phyloP scores from a whole-genome alignment of 2,888 invertebrate species.

The Habrosyne pyritoides region DNA sequence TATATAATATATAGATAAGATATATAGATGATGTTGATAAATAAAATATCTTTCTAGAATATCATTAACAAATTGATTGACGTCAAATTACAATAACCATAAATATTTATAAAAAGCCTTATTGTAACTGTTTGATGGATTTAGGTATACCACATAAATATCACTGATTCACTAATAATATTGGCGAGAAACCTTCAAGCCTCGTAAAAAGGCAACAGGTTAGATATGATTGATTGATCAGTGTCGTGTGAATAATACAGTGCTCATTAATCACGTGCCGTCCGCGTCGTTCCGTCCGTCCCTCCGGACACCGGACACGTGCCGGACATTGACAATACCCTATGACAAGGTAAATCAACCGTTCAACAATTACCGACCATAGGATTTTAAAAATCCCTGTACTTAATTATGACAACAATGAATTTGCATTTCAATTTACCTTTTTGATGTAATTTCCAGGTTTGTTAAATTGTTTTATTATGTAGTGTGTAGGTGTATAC shows the following conservation, averaged over 20 bases:
- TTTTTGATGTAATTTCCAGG: too few species aligned
- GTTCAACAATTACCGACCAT: background rate
- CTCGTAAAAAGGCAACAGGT: conserved; percentile 44
- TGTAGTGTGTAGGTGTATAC: too few species aligned
- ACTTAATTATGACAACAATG: too few species aligned
- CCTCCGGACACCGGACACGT: conserved; percentile 25
- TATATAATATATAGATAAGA: too few species aligned
- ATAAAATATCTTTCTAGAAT: too few species aligned
- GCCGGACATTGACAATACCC: conserved; percentile 15
- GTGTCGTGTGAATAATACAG: conserved; percentile 45
- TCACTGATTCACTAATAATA: background rate
- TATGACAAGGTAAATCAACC: conserved; percentile 27
- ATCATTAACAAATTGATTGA: too few species aligned
- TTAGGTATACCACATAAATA: background rate
- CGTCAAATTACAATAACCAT: background rate
- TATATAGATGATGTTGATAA: too few species aligned
- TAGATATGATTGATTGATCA: conserved; percentile 49
- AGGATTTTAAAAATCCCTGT: background rate
- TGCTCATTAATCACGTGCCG: conserved; percentile 49
- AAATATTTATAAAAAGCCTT: too few species aligned
- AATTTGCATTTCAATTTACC: too few species aligned
- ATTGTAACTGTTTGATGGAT: background rate
- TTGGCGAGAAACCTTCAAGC: conserved; percentile 6
- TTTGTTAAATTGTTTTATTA: too few species aligned
- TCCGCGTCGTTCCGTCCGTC: conserved; percentile 9